Base-by-base conservation (phyloP, 2,888 invertebrate species). In the Epinotia nisella region DNA sequence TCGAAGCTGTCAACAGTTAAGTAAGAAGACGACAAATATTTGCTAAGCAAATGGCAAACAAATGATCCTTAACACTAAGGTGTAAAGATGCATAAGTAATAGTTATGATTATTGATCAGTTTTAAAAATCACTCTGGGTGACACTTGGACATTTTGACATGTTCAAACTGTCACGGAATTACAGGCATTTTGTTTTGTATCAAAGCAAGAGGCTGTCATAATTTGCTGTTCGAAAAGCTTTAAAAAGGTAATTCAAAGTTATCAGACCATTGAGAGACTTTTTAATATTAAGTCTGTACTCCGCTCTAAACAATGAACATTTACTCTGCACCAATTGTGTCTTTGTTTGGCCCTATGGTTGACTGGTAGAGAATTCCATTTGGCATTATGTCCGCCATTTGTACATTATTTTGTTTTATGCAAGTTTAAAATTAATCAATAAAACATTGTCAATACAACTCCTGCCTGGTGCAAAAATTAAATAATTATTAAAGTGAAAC, bases 1-100 rank as follows among this genome's bases (percentile, higher is more conserved):
- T 61, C 21, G 4, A 0, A 24, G 24, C 29, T 7, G 39, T 35
- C 68, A 73, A 49, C 29, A 64, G 58, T 73, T 62, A 53, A 61
- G 68, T 59, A 73, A 73, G 39, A 62, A 45, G 19, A 61, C 24
- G 58, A 24, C 29, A 62, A 72, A 68, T 17, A 58, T 73, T 69
- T 69, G 58, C 41, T 69, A 53, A 62, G 59, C 39, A 51, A 17
- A 39, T 11, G 19, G 21, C n/a, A 55, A 66, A 56, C 41, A 66
- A 55, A 39, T 55, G 39, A 15, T 24, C 10, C 9, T 59, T 49
- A 68, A 29, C 58, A 58, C 58, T 29, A 9, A 58, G 24, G 5
- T 58, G 56, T 29, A 15, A 58, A 24, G 24, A 21, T 21, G 41
- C 4, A n/a, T 19, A 21, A 19, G 21, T 13, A 21, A 15, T 45